Base-by-base conservation (phyloP, 2,113 vertebrate genomes). In the Colistium nudipinnis region DNA sequence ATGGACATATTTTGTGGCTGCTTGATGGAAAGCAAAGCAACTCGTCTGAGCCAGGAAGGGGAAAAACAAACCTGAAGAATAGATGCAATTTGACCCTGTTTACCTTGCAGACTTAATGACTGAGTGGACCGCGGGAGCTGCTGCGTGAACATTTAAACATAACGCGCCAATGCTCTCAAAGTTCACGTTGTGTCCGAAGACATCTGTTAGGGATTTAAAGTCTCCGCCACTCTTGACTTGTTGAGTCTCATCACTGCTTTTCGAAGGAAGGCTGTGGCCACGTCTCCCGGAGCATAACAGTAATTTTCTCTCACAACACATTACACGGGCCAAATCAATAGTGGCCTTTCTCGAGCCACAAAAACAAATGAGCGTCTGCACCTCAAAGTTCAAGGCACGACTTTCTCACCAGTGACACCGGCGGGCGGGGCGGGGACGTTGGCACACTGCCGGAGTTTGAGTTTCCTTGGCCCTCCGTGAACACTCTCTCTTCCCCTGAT, bases 331-430 rank as follows among this genome's bases (percentile, higher is more conserved):
- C 45, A 41, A 70, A 47, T 71, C 16, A 60, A 41, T 39, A 30
- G 74, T 52, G 39, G 49, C 28, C 24, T 31, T 20, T 65, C 52
- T 20, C n/a, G 70, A 83, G 54, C 78, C 82, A 59, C 69, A 83
- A 86, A 30, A 77, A 88, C 78, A 88, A 83, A 83, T 74, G 48
- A 59, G 54, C n/a, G 20, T 67, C 65, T 70, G 44, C 44, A 44
- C 65, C 52, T 67, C 59, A 64, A 24, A 36, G 70, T 81, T 85
- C 70, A 78, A 74, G 77, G 79, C 57, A 13, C 5, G 6, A 49
- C 28, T 69, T 28, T 79, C 27, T 49, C 35, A 16, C 66, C 73
- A 30, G 72, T 71, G 65, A 43, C 59, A 45, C 52, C 62, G 54
- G 49, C 54, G 54, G 38, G n/a, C n/a, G n/a, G n/a, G n/a, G n/a